Percentiles rank a stretch among this genome's conserved stretches.
Evolutionary conservation across 2,113 vertebrate genomes (phyloP).

Genomic region (Phyllopteryx taeniolatus): DNA sequence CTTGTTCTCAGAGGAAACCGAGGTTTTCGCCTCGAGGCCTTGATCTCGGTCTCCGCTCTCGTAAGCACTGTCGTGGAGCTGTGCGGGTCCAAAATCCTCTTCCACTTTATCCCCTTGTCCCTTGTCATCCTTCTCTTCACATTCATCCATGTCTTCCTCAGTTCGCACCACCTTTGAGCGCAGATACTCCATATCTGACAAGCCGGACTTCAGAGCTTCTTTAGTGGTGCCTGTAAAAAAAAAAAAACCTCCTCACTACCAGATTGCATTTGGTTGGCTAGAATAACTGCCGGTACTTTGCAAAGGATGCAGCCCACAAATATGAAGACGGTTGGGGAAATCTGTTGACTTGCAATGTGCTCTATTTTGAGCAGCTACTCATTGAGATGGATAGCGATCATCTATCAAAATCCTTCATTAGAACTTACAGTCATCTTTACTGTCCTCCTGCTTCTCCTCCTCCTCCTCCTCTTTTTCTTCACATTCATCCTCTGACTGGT

Average conservation of each 20-base stretch:
- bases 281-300: background rate
- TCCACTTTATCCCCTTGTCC: conserved; percentile 21
- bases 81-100: conserved; percentile 12
- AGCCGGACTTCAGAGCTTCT: conserved; percentile 68
- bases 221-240: conserved; percentile 55
- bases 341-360: background rate
- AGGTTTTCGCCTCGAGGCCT: conserved; percentile 26
- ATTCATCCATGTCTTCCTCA: conserved; percentile 39
- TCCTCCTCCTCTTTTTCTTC: conserved; percentile 63
- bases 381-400: background rate
- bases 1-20: conserved; percentile 12
- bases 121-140: conserved; percentile 15
- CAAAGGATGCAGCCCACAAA: background rate
- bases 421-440: conserved; percentile 38
- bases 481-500: conserved; percentile 65
- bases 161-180: conserved; percentile 83
- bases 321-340: background rate
- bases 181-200: conserved; percentile 96
- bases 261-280: background rate
- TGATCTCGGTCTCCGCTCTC: conserved; percentile 32
- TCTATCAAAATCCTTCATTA: background rate
- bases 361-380: background rate
- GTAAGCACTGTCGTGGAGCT: conserved; percentile 28
- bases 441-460: conserved; percentile 9
- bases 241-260: background rate